Evolutionary conservation across 2,797 vertebrate genomes (phyloP).

Genomic region (Hydrophis major): DNA sequence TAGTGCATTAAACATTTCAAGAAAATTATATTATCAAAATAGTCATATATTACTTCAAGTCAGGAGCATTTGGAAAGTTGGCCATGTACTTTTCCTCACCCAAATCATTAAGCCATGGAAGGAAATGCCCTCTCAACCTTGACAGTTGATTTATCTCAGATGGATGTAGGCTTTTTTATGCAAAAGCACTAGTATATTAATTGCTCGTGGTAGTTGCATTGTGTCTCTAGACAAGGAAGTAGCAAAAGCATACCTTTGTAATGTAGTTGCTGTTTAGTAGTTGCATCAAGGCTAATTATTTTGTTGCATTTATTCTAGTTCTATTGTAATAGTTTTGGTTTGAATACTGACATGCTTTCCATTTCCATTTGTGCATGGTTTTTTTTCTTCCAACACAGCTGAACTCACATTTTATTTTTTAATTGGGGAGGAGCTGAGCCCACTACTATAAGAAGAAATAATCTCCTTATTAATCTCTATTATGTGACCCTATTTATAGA

Average conservation of each 20-base stretch:
- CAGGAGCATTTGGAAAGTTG: not conserved
- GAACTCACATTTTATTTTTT: not conserved
- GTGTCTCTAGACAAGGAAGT: not conserved
- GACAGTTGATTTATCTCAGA: not conserved
- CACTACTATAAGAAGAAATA: not conserved
- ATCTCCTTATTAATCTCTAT: not conserved
- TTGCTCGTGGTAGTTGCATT: not conserved
- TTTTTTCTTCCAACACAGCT: not conserved
- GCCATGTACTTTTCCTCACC: not conserved
- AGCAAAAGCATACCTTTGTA: not conserved
- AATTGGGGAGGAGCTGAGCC: not conserved
- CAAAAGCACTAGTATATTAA: not conserved
- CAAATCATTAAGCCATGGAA: not conserved
- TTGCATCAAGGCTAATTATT: not conserved
- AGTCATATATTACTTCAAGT: not conserved
- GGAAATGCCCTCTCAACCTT: accelerated
- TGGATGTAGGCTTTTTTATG: not conserved
- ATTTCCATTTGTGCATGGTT: not conserved
- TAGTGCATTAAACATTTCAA: not conserved
- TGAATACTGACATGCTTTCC: not conserved
- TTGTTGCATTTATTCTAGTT: not conserved
- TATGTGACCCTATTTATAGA: not conserved
- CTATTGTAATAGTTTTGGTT: not conserved
- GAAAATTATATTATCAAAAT: not conserved
- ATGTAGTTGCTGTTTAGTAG: not conserved